Evolutionary conservation across 1,140 invertebrate species (phyloP), one percentile per base, ranked within the genome.

Genomic region (Tyrophagus putrescentiae): DNA sequence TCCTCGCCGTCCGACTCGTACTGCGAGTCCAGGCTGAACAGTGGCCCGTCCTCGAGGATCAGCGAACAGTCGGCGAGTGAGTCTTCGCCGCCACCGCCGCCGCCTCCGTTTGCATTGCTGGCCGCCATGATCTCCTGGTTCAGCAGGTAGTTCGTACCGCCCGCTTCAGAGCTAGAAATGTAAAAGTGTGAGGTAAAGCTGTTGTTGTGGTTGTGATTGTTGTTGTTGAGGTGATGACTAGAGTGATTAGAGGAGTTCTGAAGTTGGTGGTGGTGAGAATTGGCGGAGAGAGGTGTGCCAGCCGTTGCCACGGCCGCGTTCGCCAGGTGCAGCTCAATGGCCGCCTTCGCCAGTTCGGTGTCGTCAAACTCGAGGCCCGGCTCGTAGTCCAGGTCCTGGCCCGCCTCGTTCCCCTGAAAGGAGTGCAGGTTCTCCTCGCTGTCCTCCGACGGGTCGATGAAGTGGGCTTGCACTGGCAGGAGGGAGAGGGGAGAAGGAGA

Each of bases 341-440:
- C 66, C n/a, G 68, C 70, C 60, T 70, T 77, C 68, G 83, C 81
- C 48, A 91, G 71, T 74, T 94, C 90, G 11, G 87, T 88, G 74
- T 95, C 90, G 75, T 94, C 90, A 77, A 94, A 95, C 72, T 95
- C 90, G 69, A 94, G 76, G 74, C 89, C 87, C 27, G 89, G 89
- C 70, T 94, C 89, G 28, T 63, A 63, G 32, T 64, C 63, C 11
- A 60, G 45, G 32, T 50, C 31, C 52, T 62, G 62, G 16, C 34
- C 61, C n/a, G 25, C 56, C 33, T 62, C 48, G 25, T 64, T 57
- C 9, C 56, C 56, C 44, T 57, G 56, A 57, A 57, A 57, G 13
- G 56, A 57, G 32, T 57, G 56, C 1, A 57, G 27, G 44, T 57
- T 57, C 11, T 56, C 56, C 44, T 57, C 56, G n/a, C 32, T 41